Conservation (phyloP, 2,113 vertebrate species). For the Limnothrissa miodon region DNA sequence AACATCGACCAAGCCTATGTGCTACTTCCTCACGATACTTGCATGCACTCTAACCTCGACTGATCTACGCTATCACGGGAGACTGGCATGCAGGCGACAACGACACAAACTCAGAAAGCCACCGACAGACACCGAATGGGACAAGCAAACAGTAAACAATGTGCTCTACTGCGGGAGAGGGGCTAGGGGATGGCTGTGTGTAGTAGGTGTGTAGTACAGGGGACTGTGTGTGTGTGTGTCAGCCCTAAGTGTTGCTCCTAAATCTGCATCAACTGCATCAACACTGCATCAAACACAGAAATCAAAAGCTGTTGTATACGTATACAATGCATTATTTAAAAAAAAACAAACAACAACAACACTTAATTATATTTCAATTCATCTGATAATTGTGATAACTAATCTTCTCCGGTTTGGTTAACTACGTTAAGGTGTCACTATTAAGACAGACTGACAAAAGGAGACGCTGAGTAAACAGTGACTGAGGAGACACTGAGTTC, state of each 20-base stretch:
- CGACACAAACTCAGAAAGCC: constrained; percentile 25
- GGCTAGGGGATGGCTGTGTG: constrained; percentile 46
- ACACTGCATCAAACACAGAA: neutral
- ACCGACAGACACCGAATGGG: constrained; percentile 33
- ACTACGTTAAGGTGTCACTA: neutral
- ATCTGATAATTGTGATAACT: neutral
- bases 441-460: neutral
- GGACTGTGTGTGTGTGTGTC: neutral
- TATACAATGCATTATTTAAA: neutral
- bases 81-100: constrained; percentile 22
- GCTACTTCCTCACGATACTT: constrained; percentile 23
- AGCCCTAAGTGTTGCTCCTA: constrained; percentile 20
- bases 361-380: neutral
- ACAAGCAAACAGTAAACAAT: neutral
- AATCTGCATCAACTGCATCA: constrained; percentile 30
- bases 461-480: neutral
- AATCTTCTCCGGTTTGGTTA: neutral
- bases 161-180: constrained; percentile 38
- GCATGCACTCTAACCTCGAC: constrained; percentile 41
- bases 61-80: constrained; percentile 19
- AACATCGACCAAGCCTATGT: constrained; percentile 31
- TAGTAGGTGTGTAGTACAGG: constrained; percentile 33
- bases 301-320: neutral
- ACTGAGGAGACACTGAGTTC: constrained; percentile 14
- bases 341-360: no score